These are phyloP conservation scores for Drosophila gunungcola DNA, from an alignment of 1,140 invertebrate genomes.

Conservation along the genomic window DNA sequence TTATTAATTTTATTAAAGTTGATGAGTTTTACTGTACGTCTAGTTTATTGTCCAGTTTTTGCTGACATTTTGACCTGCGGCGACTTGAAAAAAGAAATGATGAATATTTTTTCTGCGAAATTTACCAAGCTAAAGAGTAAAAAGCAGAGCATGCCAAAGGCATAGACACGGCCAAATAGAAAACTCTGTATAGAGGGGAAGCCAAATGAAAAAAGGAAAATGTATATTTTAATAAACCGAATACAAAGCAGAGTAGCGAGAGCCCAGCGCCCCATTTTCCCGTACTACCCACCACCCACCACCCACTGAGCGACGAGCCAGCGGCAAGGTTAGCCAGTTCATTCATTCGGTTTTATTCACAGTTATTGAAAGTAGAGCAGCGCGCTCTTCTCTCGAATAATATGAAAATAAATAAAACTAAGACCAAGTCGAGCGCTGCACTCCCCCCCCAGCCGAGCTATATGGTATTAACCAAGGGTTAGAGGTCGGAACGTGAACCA, in stretches of 20 bases:
- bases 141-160: slow-evolving; percentile 16
- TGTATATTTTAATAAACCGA: slow-evolving; percentile 68
- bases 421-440: slow-evolving; percentile 28
- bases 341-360: slow-evolving; percentile 73
- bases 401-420: slow-evolving; percentile 61
- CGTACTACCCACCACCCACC: slow-evolving; percentile 1
- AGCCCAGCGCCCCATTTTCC: slow-evolving; percentile 5
- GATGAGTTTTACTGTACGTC: slow-evolving; percentile 27
- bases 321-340: slow-evolving; percentile 65
- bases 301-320: slow-evolving; percentile 22
- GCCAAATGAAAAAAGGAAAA: slow-evolving; percentile 34
- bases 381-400: slow-evolving; percentile 59
- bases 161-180: slow-evolving; percentile 23
- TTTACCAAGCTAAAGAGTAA: slow-evolving; percentile 48
- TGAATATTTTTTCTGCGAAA: slow-evolving; percentile 39
- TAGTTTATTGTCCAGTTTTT: slow-evolving; percentile 46
- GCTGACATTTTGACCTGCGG: slow-evolving; percentile 65
- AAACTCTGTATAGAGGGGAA: slow-evolving; percentile 20
- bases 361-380: slow-evolving; percentile 70
- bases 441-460: slow-evolving; percentile 1
- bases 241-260: slow-evolving; percentile 41
- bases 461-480: slow-evolving; percentile 50
- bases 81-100: slow-evolving; percentile 34
- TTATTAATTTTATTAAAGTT: too few species aligned
- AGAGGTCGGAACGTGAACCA: slow-evolving; percentile 49